Percentiles rank a stretch among this genome's conserved stretches.
phyloP scores from a whole-genome alignment of 2,888 invertebrate genomes.

The Euplagia quadripunctaria region DNA sequence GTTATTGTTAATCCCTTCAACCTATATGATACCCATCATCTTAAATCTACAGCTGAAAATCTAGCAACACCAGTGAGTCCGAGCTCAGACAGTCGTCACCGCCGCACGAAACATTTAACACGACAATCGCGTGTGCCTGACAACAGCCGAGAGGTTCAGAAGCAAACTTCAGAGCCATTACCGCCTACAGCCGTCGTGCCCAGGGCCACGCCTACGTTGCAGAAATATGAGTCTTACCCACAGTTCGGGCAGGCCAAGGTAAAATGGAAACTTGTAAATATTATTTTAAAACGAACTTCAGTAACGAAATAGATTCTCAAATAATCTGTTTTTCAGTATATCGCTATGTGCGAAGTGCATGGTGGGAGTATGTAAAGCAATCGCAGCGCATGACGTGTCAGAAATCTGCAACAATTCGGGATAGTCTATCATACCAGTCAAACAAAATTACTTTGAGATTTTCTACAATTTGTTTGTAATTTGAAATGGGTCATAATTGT shows the following conservation, averaged over 20 bases:
- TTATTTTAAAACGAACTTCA: not conserved
- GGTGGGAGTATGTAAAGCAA: no score
- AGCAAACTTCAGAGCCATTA: conserved; percentile 72
- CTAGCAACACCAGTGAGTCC: conserved; percentile 19
- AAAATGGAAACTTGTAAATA: conserved; percentile 11
- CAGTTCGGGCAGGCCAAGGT: conserved; percentile 70
- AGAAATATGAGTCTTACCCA: conserved; percentile 80
- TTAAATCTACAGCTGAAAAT: not conserved
- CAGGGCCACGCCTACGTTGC: conserved; percentile 55
- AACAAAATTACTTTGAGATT: no score
- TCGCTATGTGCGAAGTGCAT: no score
- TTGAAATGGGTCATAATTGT: no score
- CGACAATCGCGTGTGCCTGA: conserved; percentile 73
- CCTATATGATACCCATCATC: not conserved
- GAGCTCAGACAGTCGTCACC: conserved; percentile 43
- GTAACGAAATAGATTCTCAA: no score
- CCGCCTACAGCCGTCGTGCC: conserved; percentile 46
- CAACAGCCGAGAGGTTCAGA: conserved; percentile 62
- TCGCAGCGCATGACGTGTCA: no score
- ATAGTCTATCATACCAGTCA: no score
- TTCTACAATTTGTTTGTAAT: no score
- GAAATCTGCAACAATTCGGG: no score
- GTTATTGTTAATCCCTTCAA: no score
- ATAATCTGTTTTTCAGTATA: no score
- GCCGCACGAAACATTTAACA: conserved; percentile 71